These are phyloP conservation scores for Intellagama lesueurii DNA, from an alignment of 2,797 vertebrate species.

Conservation along the genomic window DNA sequence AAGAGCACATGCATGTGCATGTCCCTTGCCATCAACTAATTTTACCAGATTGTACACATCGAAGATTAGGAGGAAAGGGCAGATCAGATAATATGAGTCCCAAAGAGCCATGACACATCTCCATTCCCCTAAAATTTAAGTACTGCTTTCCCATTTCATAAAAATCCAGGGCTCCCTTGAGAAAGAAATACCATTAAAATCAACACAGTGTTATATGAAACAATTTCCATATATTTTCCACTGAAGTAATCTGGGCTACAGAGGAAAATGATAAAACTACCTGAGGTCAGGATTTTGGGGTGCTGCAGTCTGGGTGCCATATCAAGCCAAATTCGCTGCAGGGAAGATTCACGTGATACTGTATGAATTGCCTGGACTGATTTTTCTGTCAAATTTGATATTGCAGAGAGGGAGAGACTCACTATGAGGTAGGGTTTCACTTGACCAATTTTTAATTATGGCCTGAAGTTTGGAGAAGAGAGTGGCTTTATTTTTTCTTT, in stretches of 20 bases:
- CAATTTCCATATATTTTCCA: conserved; percentile 13
- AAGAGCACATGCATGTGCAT: background rate
- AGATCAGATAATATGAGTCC: background rate
- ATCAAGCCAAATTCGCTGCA: conserved; percentile 10
- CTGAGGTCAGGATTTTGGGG: background rate
- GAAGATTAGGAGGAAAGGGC: background rate
- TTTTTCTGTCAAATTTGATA: background rate
- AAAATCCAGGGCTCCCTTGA: background rate
- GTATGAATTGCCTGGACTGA: background rate
- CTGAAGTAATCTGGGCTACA: background rate
- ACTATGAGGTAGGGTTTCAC: conserved; percentile 36
- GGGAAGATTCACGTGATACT: conserved; percentile 13
- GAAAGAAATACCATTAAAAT: background rate
- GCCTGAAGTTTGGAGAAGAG: conserved; percentile 10
- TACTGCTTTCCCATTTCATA: conserved; percentile 2
- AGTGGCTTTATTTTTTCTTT: background rate
- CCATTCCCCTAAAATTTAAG: background rate
- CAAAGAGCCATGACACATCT: background rate
- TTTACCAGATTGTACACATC: background rate
- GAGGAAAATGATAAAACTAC: background rate
- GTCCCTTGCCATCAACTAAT: background rate
- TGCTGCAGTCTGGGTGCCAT: background rate
- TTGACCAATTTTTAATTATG: conserved; percentile 12
- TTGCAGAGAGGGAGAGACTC: background rate
- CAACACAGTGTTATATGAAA: background rate